Evolutionary conservation across 2,888 invertebrate species (phyloP).

Genomic region (Hypomecis atomaria): DNA sequence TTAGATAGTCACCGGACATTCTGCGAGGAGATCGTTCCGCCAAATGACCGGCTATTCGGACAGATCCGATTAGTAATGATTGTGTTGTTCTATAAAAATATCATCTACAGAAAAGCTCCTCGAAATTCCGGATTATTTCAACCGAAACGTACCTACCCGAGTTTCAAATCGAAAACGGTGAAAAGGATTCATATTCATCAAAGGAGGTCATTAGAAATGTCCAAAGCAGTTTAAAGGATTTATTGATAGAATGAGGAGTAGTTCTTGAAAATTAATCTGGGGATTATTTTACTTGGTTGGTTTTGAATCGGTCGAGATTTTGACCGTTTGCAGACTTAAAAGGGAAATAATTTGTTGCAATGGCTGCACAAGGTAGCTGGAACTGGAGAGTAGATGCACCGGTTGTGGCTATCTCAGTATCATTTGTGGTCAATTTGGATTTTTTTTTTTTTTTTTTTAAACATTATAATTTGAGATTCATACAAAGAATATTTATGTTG

Average conservation of each 20-base stretch:
- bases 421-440: too few species aligned
- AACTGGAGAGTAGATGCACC: too few species aligned
- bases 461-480: too few species aligned
- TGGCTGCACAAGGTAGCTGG: too few species aligned
- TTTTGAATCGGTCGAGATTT: conserved; percentile 40
- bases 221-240: conserved; percentile 68
- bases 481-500: too few species aligned
- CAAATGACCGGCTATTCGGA: conserved; percentile 81
- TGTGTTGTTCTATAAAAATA: conserved; percentile 81
- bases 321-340: conserved; percentile 6
- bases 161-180: conserved; percentile 53
- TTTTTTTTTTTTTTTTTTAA: too few species aligned
- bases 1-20: conserved; percentile 82
- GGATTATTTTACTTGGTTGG: conserved; percentile 73
- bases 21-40: conserved; percentile 72
- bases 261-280: conserved; percentile 67
- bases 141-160: conserved; percentile 48
- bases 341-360: conserved; percentile 5
- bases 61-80: conserved; percentile 83
- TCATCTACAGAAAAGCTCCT: conserved; percentile 57
- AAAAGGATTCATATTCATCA: conserved; percentile 75
- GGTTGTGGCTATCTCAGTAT: too few species aligned
- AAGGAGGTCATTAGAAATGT: conserved; percentile 67
- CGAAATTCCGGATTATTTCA: conserved; percentile 46
- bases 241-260: conserved; percentile 68